Percentiles rank a stretch among this genome's conserved stretches.
phyloP scores from a whole-genome alignment of 2,888 invertebrate species.

The Catocala nupta region DNA sequence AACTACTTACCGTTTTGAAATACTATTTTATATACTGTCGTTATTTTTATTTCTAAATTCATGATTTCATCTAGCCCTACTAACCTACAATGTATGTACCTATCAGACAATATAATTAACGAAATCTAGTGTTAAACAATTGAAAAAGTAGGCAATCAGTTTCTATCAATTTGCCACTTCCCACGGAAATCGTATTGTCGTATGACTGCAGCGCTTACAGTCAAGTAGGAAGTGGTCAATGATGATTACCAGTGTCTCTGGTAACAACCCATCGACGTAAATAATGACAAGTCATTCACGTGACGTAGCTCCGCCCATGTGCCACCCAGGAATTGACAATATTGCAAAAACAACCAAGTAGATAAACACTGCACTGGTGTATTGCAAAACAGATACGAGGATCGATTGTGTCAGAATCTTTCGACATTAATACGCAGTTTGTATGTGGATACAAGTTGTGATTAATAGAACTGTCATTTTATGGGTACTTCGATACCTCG shows the following conservation, averaged over 20 bases:
- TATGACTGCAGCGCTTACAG: slow-evolving; percentile 62
- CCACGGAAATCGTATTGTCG: slow-evolving; percentile 68
- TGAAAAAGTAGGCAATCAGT: slow-evolving; percentile 38
- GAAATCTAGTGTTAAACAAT: slow-evolving; percentile 18
- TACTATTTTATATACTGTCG: too few relatives aligned
- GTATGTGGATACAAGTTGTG: slow-evolving; percentile 32
- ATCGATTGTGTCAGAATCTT: slow-evolving; percentile 44
- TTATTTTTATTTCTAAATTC: too few relatives aligned
- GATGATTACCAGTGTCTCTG: slow-evolving; percentile 66
- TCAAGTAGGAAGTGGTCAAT: slow-evolving; percentile 74
- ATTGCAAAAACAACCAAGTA: slow-evolving; percentile 36
- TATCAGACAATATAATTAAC: slow-evolving; percentile 20
- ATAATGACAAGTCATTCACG: slow-evolving; percentile 74
- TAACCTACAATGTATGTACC: slow-evolving; percentile 3
- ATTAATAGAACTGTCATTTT: slow-evolving; percentile 39
- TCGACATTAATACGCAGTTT: slow-evolving; percentile 23
- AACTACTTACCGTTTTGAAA: too few relatives aligned
- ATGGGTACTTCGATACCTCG: slow-evolving; percentile 15
- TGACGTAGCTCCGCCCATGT: slow-evolving; percentile 38
- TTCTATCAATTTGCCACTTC: slow-evolving; percentile 65
- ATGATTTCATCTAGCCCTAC: background rate
- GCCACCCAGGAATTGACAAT: slow-evolving; percentile 36
- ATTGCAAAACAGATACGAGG: slow-evolving; percentile 25
- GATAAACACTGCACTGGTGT: slow-evolving; percentile 6
- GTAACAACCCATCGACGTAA: slow-evolving; percentile 63